phyloP scores from a whole-genome alignment of 2,797 vertebrate species.

The Ceyx erithaca region DNA sequence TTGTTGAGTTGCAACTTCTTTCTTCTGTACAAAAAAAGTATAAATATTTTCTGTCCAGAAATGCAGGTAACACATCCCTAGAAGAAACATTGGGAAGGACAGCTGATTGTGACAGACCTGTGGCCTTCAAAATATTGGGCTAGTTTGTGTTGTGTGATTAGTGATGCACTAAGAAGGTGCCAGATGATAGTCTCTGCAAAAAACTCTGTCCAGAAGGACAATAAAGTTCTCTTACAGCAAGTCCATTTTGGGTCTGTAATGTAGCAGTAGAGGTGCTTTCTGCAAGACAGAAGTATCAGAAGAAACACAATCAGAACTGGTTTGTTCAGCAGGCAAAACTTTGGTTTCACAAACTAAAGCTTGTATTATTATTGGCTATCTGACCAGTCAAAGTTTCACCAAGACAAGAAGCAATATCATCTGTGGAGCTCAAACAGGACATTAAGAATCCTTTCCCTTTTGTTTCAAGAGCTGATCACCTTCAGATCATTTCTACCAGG shows the following conservation, averaged over 20 bases:
- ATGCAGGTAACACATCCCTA: slow-evolving; percentile 75
- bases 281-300: slow-evolving; percentile 75
- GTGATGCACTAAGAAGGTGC: slow-evolving; percentile 74
- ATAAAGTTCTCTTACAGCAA: slow-evolving; percentile 90
- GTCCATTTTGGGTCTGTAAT: slow-evolving; percentile 99
- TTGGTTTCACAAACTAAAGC: background rate
- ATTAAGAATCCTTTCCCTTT: background rate
- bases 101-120: slow-evolving; percentile 78
- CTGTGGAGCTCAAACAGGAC: background rate
- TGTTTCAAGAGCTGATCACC: background rate
- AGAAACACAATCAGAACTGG: background rate
- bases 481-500: background rate
- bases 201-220: slow-evolving; percentile 81
- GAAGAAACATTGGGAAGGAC: slow-evolving; percentile 53
- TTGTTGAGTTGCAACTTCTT: slow-evolving; percentile 83
- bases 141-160: slow-evolving; percentile 77
- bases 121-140: slow-evolving; percentile 79
- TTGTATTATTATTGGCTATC: background rate
- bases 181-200: slow-evolving; percentile 91
- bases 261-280: slow-evolving; percentile 98
- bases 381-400: background rate
- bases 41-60: slow-evolving; percentile 92
- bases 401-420: background rate
- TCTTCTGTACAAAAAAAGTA: slow-evolving; percentile 91
- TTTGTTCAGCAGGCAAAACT: background rate